Evolutionary conservation across 35 echinoderm and acorn worm genomes (phyloP), one percentile per base, ranked within the genome.

Genomic region (Anneissia japonica): DNA sequence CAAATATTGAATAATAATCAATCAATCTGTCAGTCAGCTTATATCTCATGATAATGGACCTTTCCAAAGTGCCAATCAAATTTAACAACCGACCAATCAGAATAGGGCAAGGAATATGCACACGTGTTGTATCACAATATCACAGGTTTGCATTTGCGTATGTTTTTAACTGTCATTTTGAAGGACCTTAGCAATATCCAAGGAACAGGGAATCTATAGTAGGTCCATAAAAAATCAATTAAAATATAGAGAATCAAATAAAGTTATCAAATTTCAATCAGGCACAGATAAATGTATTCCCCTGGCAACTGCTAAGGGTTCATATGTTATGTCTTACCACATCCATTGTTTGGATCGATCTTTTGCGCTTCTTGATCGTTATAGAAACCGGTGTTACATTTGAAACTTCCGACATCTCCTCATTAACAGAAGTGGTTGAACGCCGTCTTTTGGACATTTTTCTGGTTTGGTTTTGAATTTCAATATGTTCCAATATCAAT

Each of bases 401-500:
- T n/a, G 43, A 34, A 14, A 92, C 93, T 31, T 96, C 93, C n/a
- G 84, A 64, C 30, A 85, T 83, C 32, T 74, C 88, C 12, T 82
- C 84, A 84, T 91, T 85, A 80, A 40, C 81, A 13, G 93, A 89
- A 29, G 90, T 81, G 2, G 86, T 81, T 72, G 93, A 96, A 38
- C 93, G 55, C 10, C 93, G 86, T 29, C 93, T 73, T 79, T 96
- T 96, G 31, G 93, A 88, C 93, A 96, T 96, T 7, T 6, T 83
- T 84, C 13, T 32, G 17, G 32, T 38, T 51, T 32, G 32, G 26
- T 14, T 79, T 34, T 79, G 7, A 7, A 21, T 1, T 11, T 30
- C 11, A 77, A 1, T 9, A 29, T 36, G 32, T 34, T 75, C 6
- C 35, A 32, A 36, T 6, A 5, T 36, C 35, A 26, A 21, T 79